These are phyloP conservation scores for Macroteleia sp. DNA, from an alignment of 2,888 invertebrate species.

Conservation along the genomic window DNA sequence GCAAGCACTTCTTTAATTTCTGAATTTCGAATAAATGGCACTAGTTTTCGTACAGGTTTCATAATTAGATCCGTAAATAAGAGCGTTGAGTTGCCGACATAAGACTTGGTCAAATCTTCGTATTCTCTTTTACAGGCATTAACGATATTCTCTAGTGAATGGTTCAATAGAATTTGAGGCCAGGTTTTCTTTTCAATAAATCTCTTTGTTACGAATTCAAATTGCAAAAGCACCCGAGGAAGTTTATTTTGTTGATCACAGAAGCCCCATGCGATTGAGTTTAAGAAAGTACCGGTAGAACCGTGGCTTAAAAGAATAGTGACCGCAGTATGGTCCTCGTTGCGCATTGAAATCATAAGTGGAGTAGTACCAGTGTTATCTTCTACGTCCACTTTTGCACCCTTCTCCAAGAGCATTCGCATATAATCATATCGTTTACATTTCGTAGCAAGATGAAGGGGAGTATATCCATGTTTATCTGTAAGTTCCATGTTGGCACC, in stretches of 20 bases:
- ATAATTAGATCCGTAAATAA: conserved; percentile 4
- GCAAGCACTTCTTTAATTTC: conserved; percentile 21
- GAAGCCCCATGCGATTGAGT: conserved; percentile 3
- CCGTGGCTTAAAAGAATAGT: conserved; percentile 16
- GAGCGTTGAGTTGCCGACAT: conserved; percentile 23
- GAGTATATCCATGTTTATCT: conserved; percentile 20
- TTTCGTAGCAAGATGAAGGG: conserved; percentile 36
- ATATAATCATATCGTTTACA: conserved; percentile 21
- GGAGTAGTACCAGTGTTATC: conserved; percentile 21
- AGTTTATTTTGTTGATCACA: conserved; percentile 7
- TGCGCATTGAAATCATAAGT: conserved; percentile 12
- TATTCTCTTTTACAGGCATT: conserved; percentile 10
- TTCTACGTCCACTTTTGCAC: conserved; percentile 18
- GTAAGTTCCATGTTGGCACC: conserved; percentile 9
- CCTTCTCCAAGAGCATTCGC: conserved; percentile 27
- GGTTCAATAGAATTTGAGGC: not conserved
- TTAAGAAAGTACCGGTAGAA: conserved; percentile 2
- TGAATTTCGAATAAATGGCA: conserved; percentile 12
- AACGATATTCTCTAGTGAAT: not conserved
- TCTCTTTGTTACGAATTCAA: conserved; percentile 13
- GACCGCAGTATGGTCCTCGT: conserved; percentile 5
- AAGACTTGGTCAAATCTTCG: not conserved
- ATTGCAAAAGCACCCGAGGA: conserved; percentile 4
- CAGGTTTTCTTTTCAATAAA: not conserved
- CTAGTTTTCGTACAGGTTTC: conserved; percentile 15